Evolutionary conservation across 2,888 invertebrate species (phyloP).

Genomic region (Busseola fusca): DNA sequence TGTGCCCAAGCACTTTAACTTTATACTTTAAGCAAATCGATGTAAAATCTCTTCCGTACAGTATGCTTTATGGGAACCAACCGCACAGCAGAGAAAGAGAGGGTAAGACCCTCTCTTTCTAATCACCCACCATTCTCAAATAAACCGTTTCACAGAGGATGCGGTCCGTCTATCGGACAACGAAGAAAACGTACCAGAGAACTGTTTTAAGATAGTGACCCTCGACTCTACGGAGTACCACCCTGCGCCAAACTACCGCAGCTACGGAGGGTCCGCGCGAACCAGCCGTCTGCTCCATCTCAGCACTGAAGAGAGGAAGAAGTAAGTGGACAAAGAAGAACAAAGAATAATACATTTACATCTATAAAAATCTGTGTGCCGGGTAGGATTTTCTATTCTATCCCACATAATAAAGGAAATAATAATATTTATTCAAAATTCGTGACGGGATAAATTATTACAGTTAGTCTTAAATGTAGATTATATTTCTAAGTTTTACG

Average conservation of each 20-base stretch:
- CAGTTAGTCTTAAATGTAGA: no score
- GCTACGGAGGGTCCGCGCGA: conserved; percentile 90
- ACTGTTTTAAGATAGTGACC: conserved; percentile 91
- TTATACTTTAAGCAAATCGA: background rate
- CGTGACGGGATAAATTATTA: no score
- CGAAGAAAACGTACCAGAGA: conserved; percentile 90
- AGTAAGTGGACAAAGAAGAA: conserved; percentile 73
- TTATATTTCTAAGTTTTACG: no score
- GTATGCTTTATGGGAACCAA: no score
- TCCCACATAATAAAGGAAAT: no score
- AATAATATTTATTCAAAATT: no score
- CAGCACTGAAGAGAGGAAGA: conserved; percentile 90
- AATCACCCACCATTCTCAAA: background rate
- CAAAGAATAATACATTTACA: background rate
- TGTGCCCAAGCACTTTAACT: background rate
- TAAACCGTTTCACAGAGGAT: conserved; percentile 76
- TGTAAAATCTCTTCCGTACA: background rate
- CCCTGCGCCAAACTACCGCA: conserved; percentile 93
- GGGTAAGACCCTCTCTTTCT: no score
- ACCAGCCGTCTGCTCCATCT: conserved; percentile 90
- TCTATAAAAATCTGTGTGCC: background rate
- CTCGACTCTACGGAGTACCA: conserved; percentile 91
- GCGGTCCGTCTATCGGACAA: conserved; percentile 92
- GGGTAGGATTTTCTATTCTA: background rate
- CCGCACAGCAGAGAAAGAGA: background rate